Conservation (phyloP, 2,113 vertebrate species). For the Semnopithecus entellus region DNA sequence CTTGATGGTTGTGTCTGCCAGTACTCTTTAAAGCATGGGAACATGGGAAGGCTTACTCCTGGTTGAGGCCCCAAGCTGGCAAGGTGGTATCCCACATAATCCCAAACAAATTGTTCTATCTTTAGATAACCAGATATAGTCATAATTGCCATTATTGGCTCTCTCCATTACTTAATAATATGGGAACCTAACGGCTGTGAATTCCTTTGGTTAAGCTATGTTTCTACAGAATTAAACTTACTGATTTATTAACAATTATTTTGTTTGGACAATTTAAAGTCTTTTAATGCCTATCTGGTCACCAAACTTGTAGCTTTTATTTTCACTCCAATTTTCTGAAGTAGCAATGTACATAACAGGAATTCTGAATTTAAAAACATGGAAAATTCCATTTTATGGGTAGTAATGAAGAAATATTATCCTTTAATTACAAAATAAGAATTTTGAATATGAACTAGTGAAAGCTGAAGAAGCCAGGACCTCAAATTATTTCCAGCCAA, state of each 20-base stretch:
- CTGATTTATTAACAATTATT: slow-evolving; percentile 38
- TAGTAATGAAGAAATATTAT: not conserved
- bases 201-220: slow-evolving; percentile 16
- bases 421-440: slow-evolving; percentile 16
- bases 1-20: not conserved
- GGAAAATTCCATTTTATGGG: slow-evolving; percentile 15
- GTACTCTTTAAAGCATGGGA: not conserved
- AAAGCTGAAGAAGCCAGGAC: not conserved
- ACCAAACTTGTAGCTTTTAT: not conserved
- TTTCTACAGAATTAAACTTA: not conserved
- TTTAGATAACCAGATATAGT: not conserved
- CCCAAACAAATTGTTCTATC: not conserved
- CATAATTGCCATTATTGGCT: not conserved
- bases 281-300: not conserved
- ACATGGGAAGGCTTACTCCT: not conserved
- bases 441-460: not conserved
- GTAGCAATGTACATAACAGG: not conserved
- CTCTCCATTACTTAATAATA: slow-evolving; percentile 22
- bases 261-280: slow-evolving; percentile 32
- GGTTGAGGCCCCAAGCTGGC: not conserved
- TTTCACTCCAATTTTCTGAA: not conserved
- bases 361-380: not conserved
- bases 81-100: not conserved
- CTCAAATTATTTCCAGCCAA: not conserved
- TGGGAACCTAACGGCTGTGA: not conserved